Evolutionary conservation across 2,113 vertebrate species (phyloP).

Genomic region (Ophiodon elongatus): DNA sequence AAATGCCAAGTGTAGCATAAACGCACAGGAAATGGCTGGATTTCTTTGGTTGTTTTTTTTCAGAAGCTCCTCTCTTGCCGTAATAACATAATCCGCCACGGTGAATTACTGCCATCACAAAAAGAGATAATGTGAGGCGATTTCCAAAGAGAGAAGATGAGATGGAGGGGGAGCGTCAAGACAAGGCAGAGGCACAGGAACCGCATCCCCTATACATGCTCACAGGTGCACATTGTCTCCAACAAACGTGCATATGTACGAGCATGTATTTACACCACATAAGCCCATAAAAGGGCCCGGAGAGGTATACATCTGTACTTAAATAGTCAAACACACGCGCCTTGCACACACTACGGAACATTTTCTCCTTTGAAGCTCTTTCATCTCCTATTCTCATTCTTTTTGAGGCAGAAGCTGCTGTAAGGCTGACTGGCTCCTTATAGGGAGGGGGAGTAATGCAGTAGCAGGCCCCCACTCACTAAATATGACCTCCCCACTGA

Average conservation of each 20-base stretch:
- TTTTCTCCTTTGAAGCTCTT: neutral
- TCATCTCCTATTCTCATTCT: slow-evolving; percentile 11
- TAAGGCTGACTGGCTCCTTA: slow-evolving; percentile 24
- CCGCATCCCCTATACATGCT: neutral
- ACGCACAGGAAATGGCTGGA: slow-evolving; percentile 34
- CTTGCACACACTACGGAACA: neutral
- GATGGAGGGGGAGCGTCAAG: neutral
- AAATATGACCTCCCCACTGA: slow-evolving; percentile 29
- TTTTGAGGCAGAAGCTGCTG: slow-evolving; percentile 19
- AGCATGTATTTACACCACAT: neutral
- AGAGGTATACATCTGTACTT: neutral
- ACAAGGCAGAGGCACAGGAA: neutral
- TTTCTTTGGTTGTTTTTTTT: neutral
- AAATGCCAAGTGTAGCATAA: slow-evolving; percentile 62
- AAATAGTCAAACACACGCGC: neutral
- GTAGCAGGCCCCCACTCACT: neutral
- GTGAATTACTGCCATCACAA: slow-evolving; percentile 30
- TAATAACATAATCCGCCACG: slow-evolving; percentile 28
- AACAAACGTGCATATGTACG: neutral
- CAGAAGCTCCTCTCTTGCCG: slow-evolving; percentile 3
- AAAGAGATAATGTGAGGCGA: slow-evolving; percentile 22
- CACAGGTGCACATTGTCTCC: neutral
- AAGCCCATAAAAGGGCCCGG: neutral
- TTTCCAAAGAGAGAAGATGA: neutral
- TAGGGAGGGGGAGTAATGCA: slow-evolving; percentile 45